phyloP scores from a whole-genome alignment of 2,888 invertebrate genomes.

The Drosophila atripex region DNA sequence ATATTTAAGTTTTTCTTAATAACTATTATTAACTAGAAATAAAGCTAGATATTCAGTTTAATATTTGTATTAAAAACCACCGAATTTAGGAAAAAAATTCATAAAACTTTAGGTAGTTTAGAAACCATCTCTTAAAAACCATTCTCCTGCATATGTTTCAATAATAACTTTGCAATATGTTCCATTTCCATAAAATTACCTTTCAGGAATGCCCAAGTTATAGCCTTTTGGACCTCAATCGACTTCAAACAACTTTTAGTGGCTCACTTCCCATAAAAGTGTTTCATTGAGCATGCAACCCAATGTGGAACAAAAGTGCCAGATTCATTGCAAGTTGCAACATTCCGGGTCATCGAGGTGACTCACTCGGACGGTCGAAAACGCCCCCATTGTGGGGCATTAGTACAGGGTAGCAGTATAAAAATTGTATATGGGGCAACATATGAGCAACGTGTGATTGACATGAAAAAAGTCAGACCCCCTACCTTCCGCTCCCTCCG shows the following conservation, averaged over 20 bases:
- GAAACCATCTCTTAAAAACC: too few relatives aligned
- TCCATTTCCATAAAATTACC: background rate
- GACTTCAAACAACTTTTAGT: conserved; percentile 18
- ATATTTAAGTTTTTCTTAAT: too few relatives aligned
- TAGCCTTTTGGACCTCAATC: background rate
- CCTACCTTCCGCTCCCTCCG: conserved; percentile 30
- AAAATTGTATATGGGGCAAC: conserved; percentile 61
- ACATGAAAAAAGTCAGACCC: conserved; percentile 67
- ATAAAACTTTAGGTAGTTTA: too few relatives aligned
- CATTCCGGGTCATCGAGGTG: background rate
- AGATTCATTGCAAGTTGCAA: conserved; percentile 9
- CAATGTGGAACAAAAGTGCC: conserved; percentile 4
- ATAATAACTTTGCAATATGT: background rate
- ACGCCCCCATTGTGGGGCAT: background rate
- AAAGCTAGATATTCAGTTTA: too few relatives aligned
- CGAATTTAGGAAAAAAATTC: too few relatives aligned
- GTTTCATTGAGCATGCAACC: conserved; percentile 19
- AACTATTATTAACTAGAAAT: too few relatives aligned
- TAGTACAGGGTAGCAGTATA: conserved; percentile 49
- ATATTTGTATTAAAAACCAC: too few relatives aligned
- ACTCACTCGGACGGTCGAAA: background rate
- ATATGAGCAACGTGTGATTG: conserved; percentile 73
- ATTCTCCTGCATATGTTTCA: background rate
- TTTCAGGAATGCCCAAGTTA: too few relatives aligned
- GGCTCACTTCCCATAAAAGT: conserved; percentile 15